These are phyloP conservation scores for Salmo trutta DNA, from an alignment of 2,797 vertebrate genomes.

Conservation along the genomic window DNA sequence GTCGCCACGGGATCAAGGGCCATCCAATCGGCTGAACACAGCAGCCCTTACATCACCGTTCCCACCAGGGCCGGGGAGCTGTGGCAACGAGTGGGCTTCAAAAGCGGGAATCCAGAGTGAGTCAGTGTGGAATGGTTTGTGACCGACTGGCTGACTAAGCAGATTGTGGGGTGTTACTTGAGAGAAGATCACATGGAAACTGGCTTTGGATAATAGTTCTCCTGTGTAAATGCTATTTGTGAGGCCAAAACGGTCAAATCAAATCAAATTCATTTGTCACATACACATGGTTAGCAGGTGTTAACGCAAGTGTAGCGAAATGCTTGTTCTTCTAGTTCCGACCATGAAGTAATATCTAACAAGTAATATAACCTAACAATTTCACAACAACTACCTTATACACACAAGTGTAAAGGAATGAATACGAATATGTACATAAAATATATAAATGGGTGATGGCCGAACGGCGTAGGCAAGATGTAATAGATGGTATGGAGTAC, in stretches of 20 bases:
- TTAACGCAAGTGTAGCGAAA: too few relatives aligned
- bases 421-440: too few relatives aligned
- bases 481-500: too few relatives aligned
- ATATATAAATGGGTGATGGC: too few relatives aligned
- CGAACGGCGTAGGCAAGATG: too few relatives aligned
- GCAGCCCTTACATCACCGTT: constrained; percentile 48
- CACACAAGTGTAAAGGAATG: too few relatives aligned
- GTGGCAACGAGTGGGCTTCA: constrained; percentile 14
- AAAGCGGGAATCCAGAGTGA: background rate
- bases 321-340: too few relatives aligned
- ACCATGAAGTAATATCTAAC: too few relatives aligned
- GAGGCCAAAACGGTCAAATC: background rate
- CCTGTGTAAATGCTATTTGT: background rate
- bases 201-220: background rate
- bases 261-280: too few relatives aligned
- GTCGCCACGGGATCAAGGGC: constrained; percentile 57
- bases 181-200: background rate
- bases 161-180: background rate
- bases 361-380: too few relatives aligned
- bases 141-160: background rate
- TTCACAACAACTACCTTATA: too few relatives aligned
- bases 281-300: too few relatives aligned
- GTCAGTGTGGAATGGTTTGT: background rate
- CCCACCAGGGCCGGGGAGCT: constrained; percentile 26
- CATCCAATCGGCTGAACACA: constrained; percentile 45